Evolutionary conservation across 2,113 vertebrate species (phyloP).

Genomic region (Rhinolophus ferrumequinum): DNA sequence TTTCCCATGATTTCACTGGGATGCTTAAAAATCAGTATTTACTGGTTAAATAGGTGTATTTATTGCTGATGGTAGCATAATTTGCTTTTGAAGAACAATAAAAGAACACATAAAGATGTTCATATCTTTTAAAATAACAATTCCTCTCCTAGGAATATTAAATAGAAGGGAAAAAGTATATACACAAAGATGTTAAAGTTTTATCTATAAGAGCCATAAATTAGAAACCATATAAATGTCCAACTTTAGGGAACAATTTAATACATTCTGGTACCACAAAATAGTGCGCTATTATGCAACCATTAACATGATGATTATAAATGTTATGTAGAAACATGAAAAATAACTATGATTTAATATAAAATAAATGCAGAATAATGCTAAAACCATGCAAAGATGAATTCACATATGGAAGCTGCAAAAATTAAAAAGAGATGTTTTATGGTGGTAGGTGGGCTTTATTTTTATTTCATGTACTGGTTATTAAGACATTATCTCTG

Average conservation of each 20-base stretch:
- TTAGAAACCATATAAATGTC: slow-evolving; percentile 37
- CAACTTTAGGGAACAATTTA: slow-evolving; percentile 21
- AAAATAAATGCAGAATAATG: slow-evolving; percentile 31
- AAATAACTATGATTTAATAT: slow-evolving; percentile 20
- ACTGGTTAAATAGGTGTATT: slow-evolving; percentile 29
- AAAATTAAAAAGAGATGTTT: slow-evolving; percentile 37
- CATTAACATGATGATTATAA: background rate
- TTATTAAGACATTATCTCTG: background rate
- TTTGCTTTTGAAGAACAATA: slow-evolving; percentile 46
- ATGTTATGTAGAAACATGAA: slow-evolving; percentile 24
- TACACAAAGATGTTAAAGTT: slow-evolving; percentile 29
- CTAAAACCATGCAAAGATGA: slow-evolving; percentile 32
- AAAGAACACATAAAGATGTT: slow-evolving; percentile 51
- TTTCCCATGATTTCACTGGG: background rate
- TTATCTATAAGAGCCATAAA: slow-evolving; percentile 36
- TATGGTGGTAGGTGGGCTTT: background rate
- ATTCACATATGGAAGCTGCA: background rate
- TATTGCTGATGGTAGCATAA: slow-evolving; percentile 7
- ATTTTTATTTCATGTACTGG: background rate
- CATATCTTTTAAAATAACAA: slow-evolving; percentile 49
- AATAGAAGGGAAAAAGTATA: background rate
- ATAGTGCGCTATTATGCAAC: background rate
- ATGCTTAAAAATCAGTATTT: slow-evolving; percentile 61
- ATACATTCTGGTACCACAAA: background rate
- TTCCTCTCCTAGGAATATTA: slow-evolving; percentile 18